Base-by-base conservation (phyloP, 2,797 vertebrate genomes). In the Malurus leucopterus region DNA sequence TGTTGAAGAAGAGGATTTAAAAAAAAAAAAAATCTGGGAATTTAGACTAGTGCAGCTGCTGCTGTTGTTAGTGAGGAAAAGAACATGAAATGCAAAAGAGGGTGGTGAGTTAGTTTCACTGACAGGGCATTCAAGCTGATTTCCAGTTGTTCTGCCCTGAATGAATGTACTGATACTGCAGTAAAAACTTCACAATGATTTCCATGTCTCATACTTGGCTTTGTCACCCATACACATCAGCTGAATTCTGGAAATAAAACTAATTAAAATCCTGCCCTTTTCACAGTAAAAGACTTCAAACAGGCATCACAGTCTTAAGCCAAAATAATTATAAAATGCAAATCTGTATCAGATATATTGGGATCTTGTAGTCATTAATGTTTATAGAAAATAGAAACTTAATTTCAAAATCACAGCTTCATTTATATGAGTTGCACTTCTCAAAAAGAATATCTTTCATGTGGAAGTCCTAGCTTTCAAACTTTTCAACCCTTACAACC, bases 241-340 rank as follows among this genome's bases (percentile, higher is more conserved):
- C 38, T 88, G 89, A 95, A 73, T 41, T 71, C 14, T 88, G 81
- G 90, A 89, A 93, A 91, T 83, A 91, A 95, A 92, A 68, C 68
- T 91, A 95, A 92, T 92, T 95, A 91, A 94, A 96, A 93, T 70
- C 54, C 24, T 90, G 23, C 76, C 76, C 51, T 86, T 95, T 95
- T 90, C 73, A 68, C 59, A 86, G 54, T 70, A 84, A 94, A 94
- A 81, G 22, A 7, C 69, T 95, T 92, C 54, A 95, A 93, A 93
- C 43, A 92, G 34, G 34, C 20, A 22, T 47, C 17, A 18, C 68
- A 92, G 75, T 70, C 63, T 54, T 94, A 93, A 68, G 6, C 43
- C 30, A 92, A 91, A 74, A 53, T 83, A 93, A 95, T 90, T 95
- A 71, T 29, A 94, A 93, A 94, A 93, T 86, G 61, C 53, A 92